Evolutionary conservation across 37 sponge, comb jelly and placozoan genomes (phyloP), one percentile per base, ranked within the genome.

Genomic region (Ianthella basta): DNA sequence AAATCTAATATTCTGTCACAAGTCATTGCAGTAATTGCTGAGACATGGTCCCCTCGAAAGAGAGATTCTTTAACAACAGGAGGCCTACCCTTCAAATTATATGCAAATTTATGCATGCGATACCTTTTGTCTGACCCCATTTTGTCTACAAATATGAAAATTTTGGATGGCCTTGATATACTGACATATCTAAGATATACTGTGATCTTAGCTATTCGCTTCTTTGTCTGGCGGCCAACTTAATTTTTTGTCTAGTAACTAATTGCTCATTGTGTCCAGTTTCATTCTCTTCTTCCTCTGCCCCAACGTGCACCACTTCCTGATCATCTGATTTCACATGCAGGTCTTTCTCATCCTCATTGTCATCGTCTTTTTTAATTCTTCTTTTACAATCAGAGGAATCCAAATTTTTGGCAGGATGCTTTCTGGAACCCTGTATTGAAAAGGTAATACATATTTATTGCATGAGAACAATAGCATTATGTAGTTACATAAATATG

Each of bases 71-170:
- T 60, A 13, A 70, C 29, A 12, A 29, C 36, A 40, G 60, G 55
- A 24, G 84, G 72, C 53, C 29, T 74, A 20, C 86, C 65, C 12
- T 79, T 55, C 53, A 85, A 14, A 77, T 79, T 85, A 53, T 85
- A 85, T 1, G 79, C 86, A 77, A 79, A 80, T 56, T 44, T 86
- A n/a, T 68, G 36, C 25, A 86, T 16, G 10, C 23, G 13, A 36
- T 86, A 60, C 36, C 86, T 59, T 32, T 30, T 21, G 33, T 85
- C 86, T 38, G 86, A 63, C 5, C 86, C 86, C 30, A 79, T 85
- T 61, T 85, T 79, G 74, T 85, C 86, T 37, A 85, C 14, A 44
- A 85, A 85, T n/a, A 85, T n/a, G 8, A 85, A 41, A 63, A 34
- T 5, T 82, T 40, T 34, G 67, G 68, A 29, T 19, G 34, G 41